A percentile compares a stretch with the other conserved stretches of the same genome.
Evolutionary conservation across 2,113 vertebrate species (phyloP).

Genomic region (Psilopogon haemacephalus): DNA sequence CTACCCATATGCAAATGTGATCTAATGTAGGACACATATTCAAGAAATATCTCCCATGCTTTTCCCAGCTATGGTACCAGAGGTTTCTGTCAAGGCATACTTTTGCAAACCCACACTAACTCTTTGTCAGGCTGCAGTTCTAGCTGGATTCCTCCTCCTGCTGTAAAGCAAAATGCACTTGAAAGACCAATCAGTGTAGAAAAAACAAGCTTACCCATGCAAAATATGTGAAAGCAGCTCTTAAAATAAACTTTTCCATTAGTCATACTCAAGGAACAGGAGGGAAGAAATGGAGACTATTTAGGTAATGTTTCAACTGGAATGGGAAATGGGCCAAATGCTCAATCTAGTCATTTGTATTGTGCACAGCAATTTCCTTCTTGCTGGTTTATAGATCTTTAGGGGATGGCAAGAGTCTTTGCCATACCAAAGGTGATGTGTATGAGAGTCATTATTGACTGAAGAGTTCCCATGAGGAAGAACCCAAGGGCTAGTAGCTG

Average conservation of each 20-base stretch:
- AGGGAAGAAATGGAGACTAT: background rate
- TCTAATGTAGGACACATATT: background rate
- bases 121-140: background rate
- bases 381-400: background rate
- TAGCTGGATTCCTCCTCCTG: background rate
- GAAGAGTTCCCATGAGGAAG: background rate
- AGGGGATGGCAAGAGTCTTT: background rate
- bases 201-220: background rate
- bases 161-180: background rate
- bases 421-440: background rate
- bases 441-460: background rate
- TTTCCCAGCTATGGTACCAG: background rate
- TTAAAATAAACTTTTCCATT: slow-evolving; percentile 14
- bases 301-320: background rate
- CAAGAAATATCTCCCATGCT: background rate
- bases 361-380: background rate
- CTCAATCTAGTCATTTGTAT: background rate
- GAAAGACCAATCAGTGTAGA: background rate
- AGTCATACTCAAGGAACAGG: background rate
- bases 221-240: background rate
- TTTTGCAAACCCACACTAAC: background rate
- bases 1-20: background rate
- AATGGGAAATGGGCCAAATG: background rate
- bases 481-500: background rate
- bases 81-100: background rate